Evolutionary conservation across 1,140 invertebrate species (phyloP).

Genomic region (Pachyrhynchus sulphureomaculatus): DNA sequence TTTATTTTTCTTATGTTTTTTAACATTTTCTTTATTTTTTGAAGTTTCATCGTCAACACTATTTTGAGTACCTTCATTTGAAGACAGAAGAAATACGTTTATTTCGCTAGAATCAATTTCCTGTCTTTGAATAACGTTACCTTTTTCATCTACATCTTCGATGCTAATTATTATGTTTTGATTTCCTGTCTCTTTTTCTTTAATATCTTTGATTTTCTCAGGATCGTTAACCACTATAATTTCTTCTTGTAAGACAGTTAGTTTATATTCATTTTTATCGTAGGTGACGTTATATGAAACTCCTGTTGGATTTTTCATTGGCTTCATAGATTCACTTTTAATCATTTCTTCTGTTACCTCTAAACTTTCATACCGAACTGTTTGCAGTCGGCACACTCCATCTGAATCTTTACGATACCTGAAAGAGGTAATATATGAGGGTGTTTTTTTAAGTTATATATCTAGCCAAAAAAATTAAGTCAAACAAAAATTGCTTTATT

Average conservation of each 20-base stretch:
- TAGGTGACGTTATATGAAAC: constrained; percentile 26
- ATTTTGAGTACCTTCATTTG: neutral
- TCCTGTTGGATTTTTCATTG: neutral
- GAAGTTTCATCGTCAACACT: neutral
- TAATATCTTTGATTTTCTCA: too few relatives aligned
- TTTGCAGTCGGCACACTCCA: constrained; percentile 73
- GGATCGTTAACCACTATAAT: too few relatives aligned
- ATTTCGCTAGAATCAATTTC: constrained; percentile 49
- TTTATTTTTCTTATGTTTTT: too few relatives aligned
- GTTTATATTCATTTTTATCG: constrained; percentile 41
- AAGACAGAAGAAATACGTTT: neutral
- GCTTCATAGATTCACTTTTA: constrained; percentile 40
- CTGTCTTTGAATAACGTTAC: constrained; percentile 55
- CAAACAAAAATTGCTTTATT: too few relatives aligned
- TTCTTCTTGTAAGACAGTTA: constrained; percentile 45
- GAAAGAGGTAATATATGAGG: neutral
- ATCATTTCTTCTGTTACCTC: constrained; percentile 69
- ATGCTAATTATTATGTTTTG: constrained; percentile 51
- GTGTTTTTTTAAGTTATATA: too few relatives aligned
- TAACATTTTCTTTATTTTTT: too few relatives aligned
- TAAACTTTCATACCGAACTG: constrained; percentile 74
- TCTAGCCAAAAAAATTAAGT: too few relatives aligned
- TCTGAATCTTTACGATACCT: constrained; percentile 68
- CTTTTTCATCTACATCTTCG: constrained; percentile 56
- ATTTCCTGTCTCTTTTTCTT: neutral